phyloP scores from a whole-genome alignment of 2,888 invertebrate species.

The Phragmatobia fuliginosa region DNA sequence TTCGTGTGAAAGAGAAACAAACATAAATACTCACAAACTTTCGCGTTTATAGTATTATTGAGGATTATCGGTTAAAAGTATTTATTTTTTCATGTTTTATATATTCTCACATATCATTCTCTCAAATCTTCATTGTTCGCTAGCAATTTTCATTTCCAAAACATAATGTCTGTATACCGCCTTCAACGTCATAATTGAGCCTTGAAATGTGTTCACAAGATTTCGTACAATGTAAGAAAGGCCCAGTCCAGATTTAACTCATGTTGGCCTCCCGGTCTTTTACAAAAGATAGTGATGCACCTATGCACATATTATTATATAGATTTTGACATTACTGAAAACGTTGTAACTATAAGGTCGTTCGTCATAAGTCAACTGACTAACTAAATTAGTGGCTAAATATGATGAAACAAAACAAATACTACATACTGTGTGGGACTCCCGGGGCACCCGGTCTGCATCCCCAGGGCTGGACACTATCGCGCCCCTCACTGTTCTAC shows the following conservation, averaged over 20 bases:
- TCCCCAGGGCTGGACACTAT: too few relatives aligned
- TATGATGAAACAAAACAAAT: too few relatives aligned
- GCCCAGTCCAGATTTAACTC: slow-evolving; percentile 38
- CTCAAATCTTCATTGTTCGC: slow-evolving; percentile 1
- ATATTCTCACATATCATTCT: neutral
- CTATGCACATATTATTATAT: slow-evolving; percentile 10
- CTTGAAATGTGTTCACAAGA: slow-evolving; percentile 25
- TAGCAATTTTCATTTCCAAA: neutral
- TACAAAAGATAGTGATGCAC: slow-evolving; percentile 28
- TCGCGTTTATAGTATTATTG: slow-evolving; percentile 4
- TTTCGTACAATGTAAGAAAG: slow-evolving; percentile 26
- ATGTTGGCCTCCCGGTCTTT: slow-evolving; percentile 32
- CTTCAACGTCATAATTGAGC: slow-evolving; percentile 14
- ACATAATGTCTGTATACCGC: neutral
- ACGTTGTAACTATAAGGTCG: too few relatives aligned
- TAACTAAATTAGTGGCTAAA: too few relatives aligned
- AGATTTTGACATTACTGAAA: slow-evolving; percentile 18
- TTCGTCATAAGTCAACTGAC: too few relatives aligned
- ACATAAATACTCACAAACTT: too few relatives aligned
- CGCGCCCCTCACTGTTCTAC: too few relatives aligned
- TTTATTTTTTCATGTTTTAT: neutral
- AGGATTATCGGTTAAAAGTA: neutral
- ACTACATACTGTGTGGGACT: too few relatives aligned
- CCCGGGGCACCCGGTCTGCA: too few relatives aligned
- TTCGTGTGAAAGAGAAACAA: too few relatives aligned